Base-by-base conservation (phyloP, 1,140 invertebrate species). In the Diorhabda carinulata region DNA sequence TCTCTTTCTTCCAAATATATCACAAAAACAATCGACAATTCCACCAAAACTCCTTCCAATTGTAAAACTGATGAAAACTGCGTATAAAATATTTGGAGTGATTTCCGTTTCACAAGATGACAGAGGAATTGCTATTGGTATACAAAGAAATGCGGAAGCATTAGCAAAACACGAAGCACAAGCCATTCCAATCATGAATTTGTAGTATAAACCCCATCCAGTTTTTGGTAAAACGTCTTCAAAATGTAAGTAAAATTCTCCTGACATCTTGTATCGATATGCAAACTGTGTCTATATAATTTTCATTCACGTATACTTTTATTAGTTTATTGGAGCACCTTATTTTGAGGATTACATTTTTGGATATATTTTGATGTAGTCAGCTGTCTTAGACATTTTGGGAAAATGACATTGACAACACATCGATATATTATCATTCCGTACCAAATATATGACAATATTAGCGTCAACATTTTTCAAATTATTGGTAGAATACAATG, bases 1-100 rank as follows among this genome's bases (percentile, higher is more conserved):
- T 58, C 63, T 60, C 70, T 77, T 79, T 43, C 77, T 70, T 25
- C 75, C 76, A 58, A 74, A 70, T 52, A 78, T 72, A 67, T 79
- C 78, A 7, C 68, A 61, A 6, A 76, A 58, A 9, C 62, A 62
- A 44, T 56, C 69, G 3, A 74, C 40, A 25, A 77, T 70, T 6
- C 76, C 74, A 3, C 78, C 78, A 43, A 78, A 2, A 41, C 69
- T 61, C 60, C 73, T 70, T 41, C 77, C 78, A 77, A 70, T n/a
- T 68, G 64, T 41, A 59, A 68, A 59, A 42, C 64, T 66, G 5
- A 57, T 43, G n/a, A 25, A 41, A 9, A 66, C 43, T 6, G 47
- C 56, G 25, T 66, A 66, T 10, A 59, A 25, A 58, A 66, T 59
- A 8, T 59, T 41, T 43, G 43, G 9, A 3, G 10, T 45, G n/a